Evolutionary conservation across 2,888 invertebrate species (phyloP).

Genomic region (Leptogaster cylindrica): DNA sequence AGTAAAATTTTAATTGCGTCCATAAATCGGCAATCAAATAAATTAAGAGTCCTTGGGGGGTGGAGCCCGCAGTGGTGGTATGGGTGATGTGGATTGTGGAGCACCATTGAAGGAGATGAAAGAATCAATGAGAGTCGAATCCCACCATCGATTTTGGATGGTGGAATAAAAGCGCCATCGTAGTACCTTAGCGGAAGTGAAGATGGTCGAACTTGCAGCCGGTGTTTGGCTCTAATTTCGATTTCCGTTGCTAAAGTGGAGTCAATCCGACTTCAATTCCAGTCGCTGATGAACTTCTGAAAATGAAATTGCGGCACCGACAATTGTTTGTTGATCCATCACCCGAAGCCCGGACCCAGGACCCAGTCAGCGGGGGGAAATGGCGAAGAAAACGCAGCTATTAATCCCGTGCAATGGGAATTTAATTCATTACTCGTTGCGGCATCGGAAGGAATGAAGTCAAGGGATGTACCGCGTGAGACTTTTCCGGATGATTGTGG

Average conservation of each 20-base stretch:
- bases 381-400: slow-evolving; percentile 37
- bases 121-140: no score
- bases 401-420: slow-evolving; percentile 24
- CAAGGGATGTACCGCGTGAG: background rate
- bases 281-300: slow-evolving; percentile 35
- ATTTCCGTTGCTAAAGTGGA: slow-evolving; percentile 36
- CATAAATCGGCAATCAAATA: slow-evolving; percentile 12
- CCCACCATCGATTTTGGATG: no score
- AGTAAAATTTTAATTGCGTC: slow-evolving; percentile 30
- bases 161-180: no score
- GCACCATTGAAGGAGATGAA: background rate
- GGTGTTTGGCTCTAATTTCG: slow-evolving; percentile 36
- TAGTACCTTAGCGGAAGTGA: background rate
- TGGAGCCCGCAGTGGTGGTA: no score
- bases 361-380: slow-evolving; percentile 6
- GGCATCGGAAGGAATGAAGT: background rate
- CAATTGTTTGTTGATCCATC: slow-evolving; percentile 37
- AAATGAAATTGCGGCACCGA: slow-evolving; percentile 35
- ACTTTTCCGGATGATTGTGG: no score
- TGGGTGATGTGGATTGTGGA: background rate
- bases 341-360: no score
- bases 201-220: background rate
- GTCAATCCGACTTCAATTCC: slow-evolving; percentile 34
- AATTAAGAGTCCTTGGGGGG: background rate
- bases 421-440: slow-evolving; percentile 33